Evolutionary conservation across 2,888 invertebrate genomes (phyloP), one percentile per base, ranked within the genome.

Genomic region (Scaptomyza cyrtandrae): DNA sequence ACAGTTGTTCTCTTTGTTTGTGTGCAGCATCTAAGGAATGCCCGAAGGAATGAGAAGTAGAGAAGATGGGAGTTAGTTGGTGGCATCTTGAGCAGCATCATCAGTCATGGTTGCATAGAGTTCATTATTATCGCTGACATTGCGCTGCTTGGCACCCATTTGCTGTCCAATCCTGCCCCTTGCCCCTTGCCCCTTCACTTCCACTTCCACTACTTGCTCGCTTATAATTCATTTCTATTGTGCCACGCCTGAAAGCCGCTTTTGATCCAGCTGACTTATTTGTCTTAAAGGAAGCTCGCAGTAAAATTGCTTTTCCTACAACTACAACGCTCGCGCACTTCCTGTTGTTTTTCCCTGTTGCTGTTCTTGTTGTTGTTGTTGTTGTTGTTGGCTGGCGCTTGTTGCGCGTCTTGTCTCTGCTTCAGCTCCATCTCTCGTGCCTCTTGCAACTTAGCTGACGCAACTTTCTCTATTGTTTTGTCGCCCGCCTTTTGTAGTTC

Each of bases 201-300:
- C 7, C 39, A 6, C 5, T 24, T 14, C 14, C 31, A 48, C 55
- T 62, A 29, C 29, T 33, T 50, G 39, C 61, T 64, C 57, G 64
- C 68, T 63, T 67, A 69, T 69, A 64, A 77, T 79, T 76, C 80
- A 78, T 77, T 74, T 73, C 72, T 79, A 83, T 80, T 78, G 90
- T 89, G 77, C 71, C 69, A 76, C 74, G 86, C 71, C 85, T 80
- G 81, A 80, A 84, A 89, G 88, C 84, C 81, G 78, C 88, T 90
- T 90, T 89, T 90, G 88, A 90, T 90, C 89, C 90, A 75, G 75
- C 81, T 80, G 88, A 90, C 90, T 89, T 90, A 90, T 89, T 90
- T 89, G 89, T 90, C 90, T 89, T 82, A 79, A 80, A 86, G 90
- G 89, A 90, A 90, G 80, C 89, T 88, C 76, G 67, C 82, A 89